Evolutionary conservation across 2,113 vertebrate genomes (phyloP).

Genomic region (Neolamprologus brichardi): DNA sequence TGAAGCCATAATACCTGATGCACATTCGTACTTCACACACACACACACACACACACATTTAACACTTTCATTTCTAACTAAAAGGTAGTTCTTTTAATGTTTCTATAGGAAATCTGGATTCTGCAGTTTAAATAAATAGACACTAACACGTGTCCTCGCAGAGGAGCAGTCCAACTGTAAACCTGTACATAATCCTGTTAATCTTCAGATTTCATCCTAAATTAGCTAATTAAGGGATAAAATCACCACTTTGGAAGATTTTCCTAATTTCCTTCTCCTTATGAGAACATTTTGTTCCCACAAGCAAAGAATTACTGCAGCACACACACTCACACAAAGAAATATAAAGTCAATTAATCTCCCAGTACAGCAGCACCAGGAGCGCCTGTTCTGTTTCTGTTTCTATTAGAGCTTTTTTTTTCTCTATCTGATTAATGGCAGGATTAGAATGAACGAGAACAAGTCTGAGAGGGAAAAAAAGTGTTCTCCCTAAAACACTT

Average conservation of each 20-base stretch:
- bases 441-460: neutral
- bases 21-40: neutral
- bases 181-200: neutral
- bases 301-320: neutral
- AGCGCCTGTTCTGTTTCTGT: neutral
- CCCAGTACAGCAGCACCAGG: neutral
- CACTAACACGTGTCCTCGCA: neutral
- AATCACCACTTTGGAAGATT: neutral
- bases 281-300: neutral
- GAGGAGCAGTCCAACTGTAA: neutral
- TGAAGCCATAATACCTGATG: neutral
- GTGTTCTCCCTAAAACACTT: neutral
- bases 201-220: neutral
- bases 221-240: neutral
- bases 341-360: conserved; percentile 5
- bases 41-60: neutral
- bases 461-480: neutral
- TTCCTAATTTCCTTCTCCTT: neutral
- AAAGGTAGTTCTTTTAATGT: neutral
- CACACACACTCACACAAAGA: neutral
- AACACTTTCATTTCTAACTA: neutral
- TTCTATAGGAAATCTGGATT: neutral
- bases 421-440: conserved; percentile 13
- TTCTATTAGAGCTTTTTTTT: neutral
- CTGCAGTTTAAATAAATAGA: neutral